phyloP scores from a whole-genome alignment of 2,797 vertebrate genomes.

The Rhinogobio ventralis region DNA sequence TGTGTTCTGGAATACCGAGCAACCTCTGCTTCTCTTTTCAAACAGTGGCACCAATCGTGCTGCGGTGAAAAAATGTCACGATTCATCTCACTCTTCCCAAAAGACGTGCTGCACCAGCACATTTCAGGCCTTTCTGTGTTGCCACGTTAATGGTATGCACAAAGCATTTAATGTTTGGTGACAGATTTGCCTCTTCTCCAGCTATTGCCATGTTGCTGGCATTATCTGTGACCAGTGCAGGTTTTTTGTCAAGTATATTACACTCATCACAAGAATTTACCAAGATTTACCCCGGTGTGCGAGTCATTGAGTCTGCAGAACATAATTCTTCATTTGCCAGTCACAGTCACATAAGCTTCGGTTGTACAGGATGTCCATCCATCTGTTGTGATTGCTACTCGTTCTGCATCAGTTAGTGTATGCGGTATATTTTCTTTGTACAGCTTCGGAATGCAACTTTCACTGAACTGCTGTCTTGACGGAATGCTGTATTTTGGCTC shows the following conservation, averaged over 20 bases:
- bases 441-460: conserved; percentile 6
- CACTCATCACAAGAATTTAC: conserved; percentile 23
- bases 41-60: neutral
- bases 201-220: conserved; percentile 36
- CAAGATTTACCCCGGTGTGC: no score
- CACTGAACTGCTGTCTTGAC: conserved; percentile 9
- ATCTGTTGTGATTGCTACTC: no score
- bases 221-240: conserved; percentile 35
- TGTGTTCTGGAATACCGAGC: conserved; percentile 29
- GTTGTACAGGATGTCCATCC: neutral
- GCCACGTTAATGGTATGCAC: conserved; percentile 33
- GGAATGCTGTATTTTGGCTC: conserved; percentile 15
- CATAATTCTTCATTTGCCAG: conserved; percentile 12
- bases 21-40: conserved; percentile 40
- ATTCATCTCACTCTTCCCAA: conserved; percentile 24
- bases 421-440: no score
- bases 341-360: neutral
- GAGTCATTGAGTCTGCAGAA: conserved; percentile 5
- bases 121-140: conserved; percentile 38
- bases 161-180: conserved; percentile 40
- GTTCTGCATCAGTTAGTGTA: no score
- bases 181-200: conserved; percentile 24
- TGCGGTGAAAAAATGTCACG: conserved; percentile 10
- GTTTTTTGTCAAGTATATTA: conserved; percentile 14
- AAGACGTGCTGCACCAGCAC: conserved; percentile 6